Percentiles rank a stretch among this genome's conserved stretches.
Evolutionary conservation across 2,113 vertebrate species (phyloP).

Genomic region (Sinocyclocheilus grahami): DNA sequence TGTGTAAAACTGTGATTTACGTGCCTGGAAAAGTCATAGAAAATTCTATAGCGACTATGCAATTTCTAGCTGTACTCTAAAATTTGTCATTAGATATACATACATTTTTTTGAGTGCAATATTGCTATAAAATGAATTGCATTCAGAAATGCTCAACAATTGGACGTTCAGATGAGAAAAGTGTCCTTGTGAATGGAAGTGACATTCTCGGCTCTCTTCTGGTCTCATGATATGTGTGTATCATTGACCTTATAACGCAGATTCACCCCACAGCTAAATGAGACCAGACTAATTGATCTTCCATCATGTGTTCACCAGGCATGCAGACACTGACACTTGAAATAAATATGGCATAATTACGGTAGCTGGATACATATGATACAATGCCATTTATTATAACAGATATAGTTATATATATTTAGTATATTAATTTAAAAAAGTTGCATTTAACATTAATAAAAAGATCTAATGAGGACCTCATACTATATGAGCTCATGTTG

Average conservation of each 20-base stretch:
- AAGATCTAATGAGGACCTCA: not conserved
- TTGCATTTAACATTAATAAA: not conserved
- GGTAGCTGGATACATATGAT: not conserved
- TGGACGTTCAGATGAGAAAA: not conserved
- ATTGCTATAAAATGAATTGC: not conserved
- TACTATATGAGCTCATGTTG: not conserved
- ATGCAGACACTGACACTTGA: not conserved
- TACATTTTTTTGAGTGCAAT: not conserved
- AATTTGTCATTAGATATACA: not conserved
- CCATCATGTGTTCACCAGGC: not conserved
- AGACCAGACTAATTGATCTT: conserved; percentile 29
- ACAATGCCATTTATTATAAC: not conserved
- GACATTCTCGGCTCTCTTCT: not conserved
- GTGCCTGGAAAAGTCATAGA: not conserved
- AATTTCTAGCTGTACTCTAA: not conserved
- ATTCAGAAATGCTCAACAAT: not conserved
- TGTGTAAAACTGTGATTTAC: not conserved
- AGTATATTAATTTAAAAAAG: not conserved
- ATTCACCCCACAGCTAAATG: conserved; percentile 25
- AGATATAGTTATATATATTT: not conserved
- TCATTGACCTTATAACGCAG: conserved; percentile 11
- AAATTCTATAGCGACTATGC: not conserved
- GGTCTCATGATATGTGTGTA: not conserved
- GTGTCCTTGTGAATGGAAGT: not conserved
- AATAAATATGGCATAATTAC: not conserved